These are phyloP conservation scores for Diceros bicornis DNA, from an alignment of 2,797 vertebrate genomes.

Conservation along the genomic window DNA sequence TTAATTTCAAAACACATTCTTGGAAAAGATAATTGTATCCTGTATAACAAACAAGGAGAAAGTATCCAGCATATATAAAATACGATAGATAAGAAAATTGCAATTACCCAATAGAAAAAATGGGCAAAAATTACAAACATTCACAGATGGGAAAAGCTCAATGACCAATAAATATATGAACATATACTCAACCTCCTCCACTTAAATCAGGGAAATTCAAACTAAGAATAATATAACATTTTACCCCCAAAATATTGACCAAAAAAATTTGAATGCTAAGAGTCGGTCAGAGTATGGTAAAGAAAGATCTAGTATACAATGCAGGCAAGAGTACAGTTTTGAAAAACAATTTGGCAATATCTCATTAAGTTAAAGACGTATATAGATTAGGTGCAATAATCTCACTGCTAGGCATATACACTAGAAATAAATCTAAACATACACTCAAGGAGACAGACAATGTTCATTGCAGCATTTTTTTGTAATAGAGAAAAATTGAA, in stretches of 20 bases:
- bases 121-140: neutral
- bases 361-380: neutral
- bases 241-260: neutral
- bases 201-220: constrained; percentile 3
- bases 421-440: neutral
- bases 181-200: neutral
- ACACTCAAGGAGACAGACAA: neutral
- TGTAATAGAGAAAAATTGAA: constrained; percentile 18
- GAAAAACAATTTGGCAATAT: constrained; percentile 8
- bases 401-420: neutral
- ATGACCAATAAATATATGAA: neutral
- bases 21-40: neutral
- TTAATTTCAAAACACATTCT: constrained; percentile 19
- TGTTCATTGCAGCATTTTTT: neutral
- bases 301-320: neutral
- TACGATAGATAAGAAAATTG: neutral
- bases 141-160: neutral
- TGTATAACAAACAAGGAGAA: neutral
- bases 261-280: neutral
- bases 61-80: constrained; percentile 22
- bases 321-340: neutral
- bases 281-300: neutral
- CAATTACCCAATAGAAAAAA: constrained; percentile 29
- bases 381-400: neutral
- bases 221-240: neutral